phyloP scores from a whole-genome alignment of 2,113 vertebrate genomes.

The Corythornis madagascariensis region DNA sequence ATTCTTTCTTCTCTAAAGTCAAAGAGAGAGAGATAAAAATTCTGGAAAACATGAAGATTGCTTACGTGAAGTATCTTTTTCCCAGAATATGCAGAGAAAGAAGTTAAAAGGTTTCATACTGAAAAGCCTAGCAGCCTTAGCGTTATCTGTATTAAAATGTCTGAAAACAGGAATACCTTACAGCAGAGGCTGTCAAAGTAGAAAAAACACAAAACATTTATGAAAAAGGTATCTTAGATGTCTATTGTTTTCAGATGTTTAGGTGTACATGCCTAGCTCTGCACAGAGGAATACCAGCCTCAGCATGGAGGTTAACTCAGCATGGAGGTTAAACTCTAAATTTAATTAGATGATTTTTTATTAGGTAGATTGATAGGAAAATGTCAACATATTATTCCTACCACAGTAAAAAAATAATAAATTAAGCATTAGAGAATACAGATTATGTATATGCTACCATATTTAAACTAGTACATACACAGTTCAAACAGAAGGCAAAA shows the following conservation, averaged over 20 bases:
- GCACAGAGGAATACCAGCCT: not conserved
- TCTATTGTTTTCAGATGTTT: not conserved
- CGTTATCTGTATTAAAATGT: not conserved
- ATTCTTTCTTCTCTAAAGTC: not conserved
- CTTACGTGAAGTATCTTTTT: not conserved
- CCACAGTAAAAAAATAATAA: not conserved
- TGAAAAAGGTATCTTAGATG: not conserved
- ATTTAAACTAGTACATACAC: not conserved
- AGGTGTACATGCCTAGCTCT: not conserved
- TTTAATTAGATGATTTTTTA: not conserved
- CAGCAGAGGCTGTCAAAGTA: not conserved
- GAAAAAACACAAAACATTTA: not conserved
- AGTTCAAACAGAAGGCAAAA: slow-evolving; percentile 33
- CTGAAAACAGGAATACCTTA: not conserved
- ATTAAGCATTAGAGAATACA: not conserved
- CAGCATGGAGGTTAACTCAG: not conserved
- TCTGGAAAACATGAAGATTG: not conserved
- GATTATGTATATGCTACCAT: not conserved
- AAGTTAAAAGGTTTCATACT: not conserved
- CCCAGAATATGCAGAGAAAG: not conserved
- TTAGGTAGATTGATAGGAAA: not conserved
- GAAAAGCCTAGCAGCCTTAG: not conserved
- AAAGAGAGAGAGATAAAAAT: not conserved
- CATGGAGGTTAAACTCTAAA: not conserved
- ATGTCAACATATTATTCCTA: not conserved